Percentiles rank a stretch among this genome's conserved stretches.
phyloP scores from a whole-genome alignment of 2,797 vertebrate species.

The Diglossa cyanea region DNA sequence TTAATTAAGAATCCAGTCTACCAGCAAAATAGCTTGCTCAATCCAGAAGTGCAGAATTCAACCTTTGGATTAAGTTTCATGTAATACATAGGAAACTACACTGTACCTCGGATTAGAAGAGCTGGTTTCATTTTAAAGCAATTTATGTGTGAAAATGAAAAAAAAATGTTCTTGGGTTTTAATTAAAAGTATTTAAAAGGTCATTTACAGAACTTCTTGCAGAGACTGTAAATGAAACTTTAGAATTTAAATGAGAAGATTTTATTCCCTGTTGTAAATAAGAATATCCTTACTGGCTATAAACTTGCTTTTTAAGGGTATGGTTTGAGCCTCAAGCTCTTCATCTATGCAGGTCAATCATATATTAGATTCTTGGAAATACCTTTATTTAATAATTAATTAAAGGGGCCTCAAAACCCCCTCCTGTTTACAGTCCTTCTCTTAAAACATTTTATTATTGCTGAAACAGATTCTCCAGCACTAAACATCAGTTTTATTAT shows the following conservation, averaged over 20 bases:
- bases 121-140: background rate
- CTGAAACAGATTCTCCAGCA: background rate
- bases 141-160: background rate
- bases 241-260: background rate
- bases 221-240: background rate
- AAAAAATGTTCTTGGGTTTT: background rate
- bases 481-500: background rate
- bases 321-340: background rate
- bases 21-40: background rate
- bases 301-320: background rate
- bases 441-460: background rate
- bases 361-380: background rate
- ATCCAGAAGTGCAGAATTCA: background rate
- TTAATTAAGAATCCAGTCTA: background rate
- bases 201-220: background rate
- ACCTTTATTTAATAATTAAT: background rate
- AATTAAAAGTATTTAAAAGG: background rate
- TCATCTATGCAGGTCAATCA: background rate
- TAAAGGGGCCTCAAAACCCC: background rate
- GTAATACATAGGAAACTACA: background rate
- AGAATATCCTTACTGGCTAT: background rate
- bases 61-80: background rate
- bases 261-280: background rate
- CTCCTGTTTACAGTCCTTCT: background rate
- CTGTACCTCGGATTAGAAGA: background rate